Evolutionary conservation across 2,113 vertebrate species (phyloP).

Genomic region (Malaclemys terrapin): DNA sequence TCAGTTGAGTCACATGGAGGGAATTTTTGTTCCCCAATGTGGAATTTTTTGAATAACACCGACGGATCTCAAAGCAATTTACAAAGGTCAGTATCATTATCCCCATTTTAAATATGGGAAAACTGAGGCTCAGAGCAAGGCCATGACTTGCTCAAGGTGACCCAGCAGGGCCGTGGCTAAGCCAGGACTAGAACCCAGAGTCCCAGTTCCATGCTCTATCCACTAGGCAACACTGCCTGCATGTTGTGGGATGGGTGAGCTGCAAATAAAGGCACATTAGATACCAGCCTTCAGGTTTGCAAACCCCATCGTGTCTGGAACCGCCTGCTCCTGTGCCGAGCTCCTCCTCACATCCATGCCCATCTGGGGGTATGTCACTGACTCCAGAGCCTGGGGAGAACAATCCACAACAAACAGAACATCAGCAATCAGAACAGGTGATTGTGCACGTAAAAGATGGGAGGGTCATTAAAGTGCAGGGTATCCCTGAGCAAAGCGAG

Average conservation of each 20-base stretch:
- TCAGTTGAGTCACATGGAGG: accelerated
- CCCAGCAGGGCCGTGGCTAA: not conserved
- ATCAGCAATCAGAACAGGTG: accelerated
- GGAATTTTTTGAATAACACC: not conserved
- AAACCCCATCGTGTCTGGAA: accelerated
- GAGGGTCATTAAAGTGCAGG: not conserved
- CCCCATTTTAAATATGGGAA: not conserved
- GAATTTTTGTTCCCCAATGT: not conserved
- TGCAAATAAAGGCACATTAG: not conserved
- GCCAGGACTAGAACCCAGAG: not conserved
- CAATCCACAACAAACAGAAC: accelerated
- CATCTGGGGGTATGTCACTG: accelerated
- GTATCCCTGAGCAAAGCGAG: not conserved
- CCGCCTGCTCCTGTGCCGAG: not conserved
- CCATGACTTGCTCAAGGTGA: not conserved
- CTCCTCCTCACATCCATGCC: not conserved
- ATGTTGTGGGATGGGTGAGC: not conserved
- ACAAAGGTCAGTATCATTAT: not conserved
- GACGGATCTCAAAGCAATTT: accelerated
- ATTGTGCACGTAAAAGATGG: not conserved
- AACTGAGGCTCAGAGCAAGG: accelerated
- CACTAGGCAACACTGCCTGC: accelerated
- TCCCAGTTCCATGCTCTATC: accelerated
- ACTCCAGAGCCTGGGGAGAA: not conserved
- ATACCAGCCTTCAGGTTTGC: not conserved